Evolutionary conservation across 1,140 invertebrate genomes (phyloP).

Genomic region (Drosophila quadrilineata): DNA sequence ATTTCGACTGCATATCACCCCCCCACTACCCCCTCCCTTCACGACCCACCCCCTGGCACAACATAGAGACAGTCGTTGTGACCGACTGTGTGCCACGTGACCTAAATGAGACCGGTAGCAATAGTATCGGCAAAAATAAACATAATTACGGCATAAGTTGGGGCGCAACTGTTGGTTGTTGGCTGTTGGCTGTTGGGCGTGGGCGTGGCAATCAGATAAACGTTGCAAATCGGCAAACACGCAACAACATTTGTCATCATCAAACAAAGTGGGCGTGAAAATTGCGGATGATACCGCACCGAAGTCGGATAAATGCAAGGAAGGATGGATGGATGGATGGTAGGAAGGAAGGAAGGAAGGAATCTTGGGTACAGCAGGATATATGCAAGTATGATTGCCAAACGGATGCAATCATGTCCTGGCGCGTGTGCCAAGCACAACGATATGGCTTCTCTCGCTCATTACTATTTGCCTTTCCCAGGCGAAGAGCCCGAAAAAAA

Average conservation of each 20-base stretch:
- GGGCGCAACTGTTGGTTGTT: too few species aligned
- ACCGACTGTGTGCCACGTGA: conserved; percentile 48
- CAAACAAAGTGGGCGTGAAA: conserved; percentile 80
- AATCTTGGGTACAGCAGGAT: conserved; percentile 38
- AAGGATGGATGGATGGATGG: conserved; percentile 18
- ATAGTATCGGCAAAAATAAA: conserved; percentile 69
- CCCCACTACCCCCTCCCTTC: not conserved
- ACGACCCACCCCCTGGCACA: too few species aligned
- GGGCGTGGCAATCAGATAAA: conserved; percentile 59
- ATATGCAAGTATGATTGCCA: too few species aligned
- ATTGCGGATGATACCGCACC: conserved; percentile 66
- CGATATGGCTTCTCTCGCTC: too few species aligned
- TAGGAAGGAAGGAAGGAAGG: conserved; percentile 23
- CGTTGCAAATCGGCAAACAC: conserved; percentile 65
- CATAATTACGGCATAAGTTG: conserved; percentile 62
- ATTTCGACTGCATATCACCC: conserved; percentile 16
- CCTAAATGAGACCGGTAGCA: conserved; percentile 40
- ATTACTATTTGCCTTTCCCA: conserved; percentile 69
- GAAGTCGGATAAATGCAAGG: conserved; percentile 9
- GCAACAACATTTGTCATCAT: conserved; percentile 78
- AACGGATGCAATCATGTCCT: conserved; percentile 69
- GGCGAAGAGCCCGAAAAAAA: too few species aligned
- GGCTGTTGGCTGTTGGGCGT: too few species aligned
- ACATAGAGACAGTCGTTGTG: too few species aligned
- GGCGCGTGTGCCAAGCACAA: conserved; percentile 52